These are phyloP conservation scores for Drosophila sp. DNA, from an alignment of 1,140 invertebrate species.

Conservation along the genomic window DNA sequence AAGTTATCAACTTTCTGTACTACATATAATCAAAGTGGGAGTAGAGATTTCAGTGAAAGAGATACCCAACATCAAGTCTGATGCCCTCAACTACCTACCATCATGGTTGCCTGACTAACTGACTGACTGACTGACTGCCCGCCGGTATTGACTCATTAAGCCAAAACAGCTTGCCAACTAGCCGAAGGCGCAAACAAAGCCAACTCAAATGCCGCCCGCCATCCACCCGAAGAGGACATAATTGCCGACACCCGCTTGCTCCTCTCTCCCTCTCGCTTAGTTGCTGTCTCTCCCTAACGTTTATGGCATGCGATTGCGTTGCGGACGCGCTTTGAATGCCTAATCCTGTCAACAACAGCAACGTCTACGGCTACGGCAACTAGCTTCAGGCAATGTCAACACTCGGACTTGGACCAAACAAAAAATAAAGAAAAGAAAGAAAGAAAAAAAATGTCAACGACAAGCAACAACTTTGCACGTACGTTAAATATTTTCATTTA, in stretches of 20 bases:
- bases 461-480: conserved; percentile 59
- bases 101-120: no score
- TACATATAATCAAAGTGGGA: neutral
- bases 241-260: conserved; percentile 26
- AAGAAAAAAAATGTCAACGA: conserved; percentile 41
- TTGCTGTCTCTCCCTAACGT: conserved; percentile 12
- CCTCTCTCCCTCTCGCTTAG: neutral
- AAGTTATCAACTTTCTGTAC: no score
- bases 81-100: no score
- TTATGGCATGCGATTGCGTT: conserved; percentile 33
- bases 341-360: conserved; percentile 56
- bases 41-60: neutral
- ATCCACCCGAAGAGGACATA: conserved; percentile 43
- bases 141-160: conserved; percentile 24
- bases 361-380: conserved; percentile 49
- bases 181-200: conserved; percentile 12
- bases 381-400: conserved; percentile 53
- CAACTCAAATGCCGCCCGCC: neutral
- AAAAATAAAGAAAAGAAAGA: no score
- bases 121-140: neutral
- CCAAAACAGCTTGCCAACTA: conserved; percentile 19
- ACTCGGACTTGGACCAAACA: conserved; percentile 18
- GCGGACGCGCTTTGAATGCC: conserved; percentile 56
- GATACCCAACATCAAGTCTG: neutral
- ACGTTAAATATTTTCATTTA: conserved; percentile 78